Evolutionary conservation across 2,113 vertebrate genomes (phyloP).

Genomic region (Bucco capensis): DNA sequence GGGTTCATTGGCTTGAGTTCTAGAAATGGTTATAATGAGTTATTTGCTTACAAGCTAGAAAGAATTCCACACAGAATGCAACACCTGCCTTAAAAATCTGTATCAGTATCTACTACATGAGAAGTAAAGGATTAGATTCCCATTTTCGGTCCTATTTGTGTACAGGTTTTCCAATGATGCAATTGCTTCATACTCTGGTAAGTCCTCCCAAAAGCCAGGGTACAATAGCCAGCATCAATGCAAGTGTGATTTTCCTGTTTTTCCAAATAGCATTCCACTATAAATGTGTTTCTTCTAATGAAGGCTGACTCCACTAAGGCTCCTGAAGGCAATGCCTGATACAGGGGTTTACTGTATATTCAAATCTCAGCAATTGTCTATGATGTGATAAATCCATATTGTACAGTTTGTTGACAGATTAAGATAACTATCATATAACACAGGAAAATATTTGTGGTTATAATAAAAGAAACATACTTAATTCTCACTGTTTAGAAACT

Average conservation of each 20-base stretch:
- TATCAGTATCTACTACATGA: neutral
- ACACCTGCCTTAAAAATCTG: neutral
- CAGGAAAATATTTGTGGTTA: neutral
- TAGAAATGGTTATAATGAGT: neutral
- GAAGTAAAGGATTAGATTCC: neutral
- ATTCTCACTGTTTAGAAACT: neutral
- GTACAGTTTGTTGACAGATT: neutral
- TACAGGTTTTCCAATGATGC: neutral
- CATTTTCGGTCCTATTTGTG: neutral
- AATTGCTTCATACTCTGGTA: neutral
- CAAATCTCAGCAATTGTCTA: neutral
- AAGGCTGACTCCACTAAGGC: neutral
- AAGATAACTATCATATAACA: slow-evolving; percentile 35
- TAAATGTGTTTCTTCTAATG: neutral
- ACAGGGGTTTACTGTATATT: neutral
- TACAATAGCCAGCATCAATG: neutral
- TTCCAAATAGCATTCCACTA: neutral
- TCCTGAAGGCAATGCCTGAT: slow-evolving; percentile 6
- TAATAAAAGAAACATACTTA: neutral
- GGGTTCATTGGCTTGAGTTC: neutral
- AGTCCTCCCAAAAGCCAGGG: neutral
- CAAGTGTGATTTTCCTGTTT: neutral
- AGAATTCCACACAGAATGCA: neutral
- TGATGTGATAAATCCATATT: neutral
- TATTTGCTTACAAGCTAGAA: neutral